Base-by-base conservation (phyloP, 1,140 invertebrate genomes). In the Littorina saxatilis region DNA sequence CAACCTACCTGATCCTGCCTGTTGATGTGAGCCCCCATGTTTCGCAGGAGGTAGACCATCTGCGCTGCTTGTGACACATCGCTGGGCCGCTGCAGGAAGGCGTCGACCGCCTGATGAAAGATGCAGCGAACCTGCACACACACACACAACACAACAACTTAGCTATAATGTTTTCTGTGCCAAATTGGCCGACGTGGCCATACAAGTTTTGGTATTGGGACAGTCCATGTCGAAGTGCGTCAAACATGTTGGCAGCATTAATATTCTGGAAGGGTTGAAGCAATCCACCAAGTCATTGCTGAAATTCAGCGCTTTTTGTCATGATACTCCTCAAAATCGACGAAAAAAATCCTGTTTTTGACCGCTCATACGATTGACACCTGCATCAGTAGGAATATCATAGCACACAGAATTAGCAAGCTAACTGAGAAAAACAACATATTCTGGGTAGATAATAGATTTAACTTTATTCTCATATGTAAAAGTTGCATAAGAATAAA, bases 21-120 rank as follows among this genome's bases (percentile, higher is more conserved):
- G 39, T 86, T 85, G 35, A 87, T 85, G 27, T 84, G 77, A 7
- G 82, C 82, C 39, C 85, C 85, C 77, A 85, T 79, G 63, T 87
- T 86, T 39, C 87, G 73, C 9, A 87, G 78, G n/a, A 85, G 79
- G 43, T 86, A 87, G 17, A 87, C 78, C 32, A 86, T 80, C 70
- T 84, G 82, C 1, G 82, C 83, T 11, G 79, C 84, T 0, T 66
- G 74, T 23, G 40, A 40, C 35, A 80, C 77, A 23, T 58, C 43
- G 17, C 58, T 68, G 0, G 81, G 66, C n/a, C 40, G 74, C 47
- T 52, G 66, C 35, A 78, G 37, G 39, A 85, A 40, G 7, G 72
- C 81, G 5, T 81, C 73, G n/a, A 83, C 81, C 29, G 81, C 84
- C 23, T 58, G 55, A 27, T 82, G 79, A 66, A 82, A 85, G 23